Evolutionary conservation across 2,888 invertebrate species (phyloP), one percentile per base, ranked within the genome.

Genomic region (Phortica magna): DNA sequence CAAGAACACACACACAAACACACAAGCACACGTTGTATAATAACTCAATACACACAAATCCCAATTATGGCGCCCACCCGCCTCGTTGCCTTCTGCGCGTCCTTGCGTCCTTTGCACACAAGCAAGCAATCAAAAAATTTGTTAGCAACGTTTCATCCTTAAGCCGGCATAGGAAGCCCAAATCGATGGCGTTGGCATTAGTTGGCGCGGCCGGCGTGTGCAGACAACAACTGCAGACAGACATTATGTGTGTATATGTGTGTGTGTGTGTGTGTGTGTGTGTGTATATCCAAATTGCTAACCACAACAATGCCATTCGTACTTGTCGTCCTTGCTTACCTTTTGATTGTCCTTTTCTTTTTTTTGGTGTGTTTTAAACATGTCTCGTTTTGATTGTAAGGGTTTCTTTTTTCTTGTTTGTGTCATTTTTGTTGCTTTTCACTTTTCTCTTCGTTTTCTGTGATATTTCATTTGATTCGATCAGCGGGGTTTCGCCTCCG

Each of bases 401-500:
- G 55, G 70, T 71, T 71, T 31, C 19, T 22, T 43, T 68, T 68
- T 43, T 43, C 3, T 9, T 19, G 17, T 17, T 17, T 42, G 17
- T 9, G 1, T 48, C 80, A 79, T 83, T 79, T 83, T 78, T 79
- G 78, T 77, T 82, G 6, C 41, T 68, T 83, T 79, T 80, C 82
- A 81, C 77, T 78, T 73, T 73, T 73, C 43, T 73, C 42, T 57
- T 19, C 17, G 12, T 12, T 65, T 65, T 65, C 41, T 89, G 82
- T 84, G 85, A 83, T 80, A 82, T 84, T 87, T 83, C 31, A 81
- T 89, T 89, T 90, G 90, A 89, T 89, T 89, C 87, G 89, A 89
- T 89, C 89, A 89, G 90, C 89, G 90, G 90, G 90, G 89, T 85
- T 84, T 89, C 90, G 90, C 90, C 90, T 89, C 82, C 85, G 82